Percentiles rank a stretch among this genome's conserved stretches.
Conservation (phyloP, 2,113 vertebrate species). For the Nerophis lumbriciformis region DNA sequence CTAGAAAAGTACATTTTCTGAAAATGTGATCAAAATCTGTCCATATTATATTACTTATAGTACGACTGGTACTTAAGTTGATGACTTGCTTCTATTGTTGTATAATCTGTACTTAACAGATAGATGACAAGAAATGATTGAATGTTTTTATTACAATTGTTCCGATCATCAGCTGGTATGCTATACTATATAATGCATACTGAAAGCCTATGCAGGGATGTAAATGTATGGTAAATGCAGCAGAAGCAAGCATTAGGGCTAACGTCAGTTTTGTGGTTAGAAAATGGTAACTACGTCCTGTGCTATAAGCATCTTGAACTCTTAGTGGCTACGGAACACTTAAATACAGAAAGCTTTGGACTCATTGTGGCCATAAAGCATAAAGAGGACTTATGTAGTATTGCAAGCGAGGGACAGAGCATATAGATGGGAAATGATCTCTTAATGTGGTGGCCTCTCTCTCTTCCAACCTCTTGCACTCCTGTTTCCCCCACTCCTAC, state of each 20-base stretch:
- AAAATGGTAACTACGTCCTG: constrained; percentile 65
- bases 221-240: constrained; percentile 31
- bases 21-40: no score
- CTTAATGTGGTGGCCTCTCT: constrained; percentile 63
- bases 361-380: constrained; percentile 60
- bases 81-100: no score
- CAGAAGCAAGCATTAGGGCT: constrained; percentile 39
- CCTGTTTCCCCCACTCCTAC: constrained; percentile 39
- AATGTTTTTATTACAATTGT: background rate
- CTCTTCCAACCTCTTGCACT: constrained; percentile 48
- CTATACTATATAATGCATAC: background rate
- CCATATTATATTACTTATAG: no score
- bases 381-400: constrained; percentile 46
- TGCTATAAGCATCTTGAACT: constrained; percentile 55
- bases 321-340: constrained; percentile 60
- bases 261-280: constrained; percentile 57
- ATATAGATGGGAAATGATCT: constrained; percentile 63
- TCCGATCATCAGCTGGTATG: background rate
- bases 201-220: constrained; percentile 15
- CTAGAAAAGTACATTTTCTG: no score
- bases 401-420: constrained; percentile 57
- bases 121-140: background rate
- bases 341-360: constrained; percentile 59
- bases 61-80: no score
- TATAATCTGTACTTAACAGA: no score